A percentile compares a stretch with the other conserved stretches of the same genome.
phyloP scores from a whole-genome alignment of 1,140 invertebrate genomes.

The Drosophila persimilis region DNA sequence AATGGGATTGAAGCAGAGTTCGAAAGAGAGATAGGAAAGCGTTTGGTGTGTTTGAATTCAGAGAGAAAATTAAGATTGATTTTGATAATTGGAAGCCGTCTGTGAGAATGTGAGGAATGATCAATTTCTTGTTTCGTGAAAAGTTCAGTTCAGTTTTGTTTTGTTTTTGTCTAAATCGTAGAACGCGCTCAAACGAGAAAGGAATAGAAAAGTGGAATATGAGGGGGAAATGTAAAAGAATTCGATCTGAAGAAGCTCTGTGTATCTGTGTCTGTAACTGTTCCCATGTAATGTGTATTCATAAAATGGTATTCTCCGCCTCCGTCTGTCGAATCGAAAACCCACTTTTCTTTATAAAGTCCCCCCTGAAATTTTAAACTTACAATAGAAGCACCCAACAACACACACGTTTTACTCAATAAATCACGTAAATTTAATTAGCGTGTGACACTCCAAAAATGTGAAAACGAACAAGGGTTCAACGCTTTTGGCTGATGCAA shows the following conservation, averaged over 20 bases:
- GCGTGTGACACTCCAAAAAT: slow-evolving; percentile 24
- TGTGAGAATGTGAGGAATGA: slow-evolving; percentile 31
- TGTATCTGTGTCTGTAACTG: slow-evolving; percentile 31
- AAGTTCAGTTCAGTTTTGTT: slow-evolving; percentile 20
- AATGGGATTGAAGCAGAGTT: slow-evolving; percentile 16
- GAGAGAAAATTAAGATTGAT: slow-evolving; percentile 79
- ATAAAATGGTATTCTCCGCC: slow-evolving; percentile 12
- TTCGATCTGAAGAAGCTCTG: slow-evolving; percentile 16
- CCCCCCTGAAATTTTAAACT: slow-evolving; percentile 27
- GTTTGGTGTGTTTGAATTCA: slow-evolving; percentile 12
- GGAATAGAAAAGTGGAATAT: not conserved
- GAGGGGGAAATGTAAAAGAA: slow-evolving; percentile 32
- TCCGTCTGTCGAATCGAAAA: not conserved
- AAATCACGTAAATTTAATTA: slow-evolving; percentile 36
- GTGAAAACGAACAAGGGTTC: slow-evolving; percentile 14
- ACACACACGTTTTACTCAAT: slow-evolving; percentile 33
- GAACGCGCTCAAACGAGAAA: slow-evolving; percentile 13
- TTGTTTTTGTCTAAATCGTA: slow-evolving; percentile 39
- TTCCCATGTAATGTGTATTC: slow-evolving; percentile 11
- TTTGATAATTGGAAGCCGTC: slow-evolving; percentile 67
- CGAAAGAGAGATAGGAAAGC: slow-evolving; percentile 15
- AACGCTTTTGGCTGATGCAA: slow-evolving; percentile 6
- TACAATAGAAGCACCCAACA: slow-evolving; percentile 12
- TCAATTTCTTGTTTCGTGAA: slow-evolving; percentile 39
- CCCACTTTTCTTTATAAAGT: too few species aligned